Percentiles rank a stretch among this genome's conserved stretches.
These are phyloP conservation scores for Boleophthalmus pectinirostris DNA, from an alignment of 2,113 vertebrate genomes.

Conservation along the genomic window DNA sequence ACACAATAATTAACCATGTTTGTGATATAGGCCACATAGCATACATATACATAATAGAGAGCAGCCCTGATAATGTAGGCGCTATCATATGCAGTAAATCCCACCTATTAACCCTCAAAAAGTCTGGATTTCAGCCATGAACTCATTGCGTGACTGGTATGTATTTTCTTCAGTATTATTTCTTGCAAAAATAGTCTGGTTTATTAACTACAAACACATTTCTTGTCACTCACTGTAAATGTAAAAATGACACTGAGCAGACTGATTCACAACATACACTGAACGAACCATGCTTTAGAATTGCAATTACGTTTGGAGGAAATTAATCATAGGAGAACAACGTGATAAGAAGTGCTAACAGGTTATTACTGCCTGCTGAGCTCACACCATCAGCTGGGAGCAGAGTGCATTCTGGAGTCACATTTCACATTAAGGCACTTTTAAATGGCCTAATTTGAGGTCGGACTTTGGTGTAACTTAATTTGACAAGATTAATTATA, in stretches of 20 bases:
- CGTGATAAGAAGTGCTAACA: conserved; percentile 76
- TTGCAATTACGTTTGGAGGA: conserved; percentile 70
- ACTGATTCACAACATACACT: conserved; percentile 46
- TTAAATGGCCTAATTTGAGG: conserved; percentile 76
- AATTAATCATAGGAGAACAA: conserved; percentile 74
- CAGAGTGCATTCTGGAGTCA: conserved; percentile 75
- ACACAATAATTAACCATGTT: conserved; percentile 48
- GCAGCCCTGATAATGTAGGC: no score
- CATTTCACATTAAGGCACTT: conserved; percentile 78
- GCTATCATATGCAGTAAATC: no score
- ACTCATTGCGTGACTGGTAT: not conserved
- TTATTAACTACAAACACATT: not conserved
- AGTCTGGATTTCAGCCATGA: not conserved
- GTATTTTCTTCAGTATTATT: no score
- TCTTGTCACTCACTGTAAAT: not conserved
- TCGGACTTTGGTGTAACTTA: conserved; percentile 78
- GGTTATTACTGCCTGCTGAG: conserved; percentile 69
- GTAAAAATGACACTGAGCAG: conserved; percentile 22
- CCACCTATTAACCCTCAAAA: not conserved
- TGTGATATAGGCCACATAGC: conserved; percentile 27
- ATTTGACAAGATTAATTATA: conserved; percentile 84
- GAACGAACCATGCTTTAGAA: conserved; percentile 50
- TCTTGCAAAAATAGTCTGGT: not conserved
- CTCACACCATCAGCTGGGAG: conserved; percentile 69
- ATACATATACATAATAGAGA: no score